These are phyloP conservation scores for Xyrauchen texanus DNA, from an alignment of 2,113 vertebrate genomes.

Conservation along the genomic window DNA sequence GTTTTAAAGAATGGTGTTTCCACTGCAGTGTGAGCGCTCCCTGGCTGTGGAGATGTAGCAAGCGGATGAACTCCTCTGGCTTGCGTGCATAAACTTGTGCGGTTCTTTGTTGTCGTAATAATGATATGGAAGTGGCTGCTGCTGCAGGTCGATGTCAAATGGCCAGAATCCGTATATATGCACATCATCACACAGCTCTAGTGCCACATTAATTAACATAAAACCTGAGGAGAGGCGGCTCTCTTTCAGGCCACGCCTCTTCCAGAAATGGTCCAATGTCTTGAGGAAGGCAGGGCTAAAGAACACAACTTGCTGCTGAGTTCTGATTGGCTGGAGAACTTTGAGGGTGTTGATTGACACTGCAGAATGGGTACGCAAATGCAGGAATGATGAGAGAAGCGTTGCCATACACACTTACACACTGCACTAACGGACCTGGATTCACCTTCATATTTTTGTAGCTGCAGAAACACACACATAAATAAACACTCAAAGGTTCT, in stretches of 20 bases:
- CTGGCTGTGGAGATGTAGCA: conserved; percentile 18
- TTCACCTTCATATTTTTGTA: not conserved
- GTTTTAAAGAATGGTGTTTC: too few relatives aligned
- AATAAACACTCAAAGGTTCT: too few relatives aligned
- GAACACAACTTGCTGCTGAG: too few relatives aligned
- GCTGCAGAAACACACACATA: not conserved
- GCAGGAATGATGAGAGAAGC: too few relatives aligned
- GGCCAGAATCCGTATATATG: conserved; percentile 20
- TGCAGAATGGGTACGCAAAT: too few relatives aligned
- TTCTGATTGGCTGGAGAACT: too few relatives aligned
- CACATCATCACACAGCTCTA: conserved; percentile 17
- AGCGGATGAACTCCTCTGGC: not conserved
- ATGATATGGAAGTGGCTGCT: not conserved
- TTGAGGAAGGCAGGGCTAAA: too few relatives aligned
- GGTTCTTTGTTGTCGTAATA: not conserved
- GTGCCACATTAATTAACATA: too few relatives aligned
- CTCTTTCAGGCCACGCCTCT: too few relatives aligned
- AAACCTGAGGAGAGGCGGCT: too few relatives aligned
- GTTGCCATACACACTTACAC: not conserved
- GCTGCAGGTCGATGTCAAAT: not conserved
- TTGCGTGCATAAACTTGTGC: not conserved
- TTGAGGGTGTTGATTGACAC: too few relatives aligned
- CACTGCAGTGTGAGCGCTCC: conserved; percentile 7
- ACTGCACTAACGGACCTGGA: not conserved
- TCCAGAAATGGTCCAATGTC: too few relatives aligned